A percentile compares a stretch with the other conserved stretches of the same genome.
Evolutionary conservation across 1,140 invertebrate genomes (phyloP).

Genomic region (Tetraneura akinire): DNA sequence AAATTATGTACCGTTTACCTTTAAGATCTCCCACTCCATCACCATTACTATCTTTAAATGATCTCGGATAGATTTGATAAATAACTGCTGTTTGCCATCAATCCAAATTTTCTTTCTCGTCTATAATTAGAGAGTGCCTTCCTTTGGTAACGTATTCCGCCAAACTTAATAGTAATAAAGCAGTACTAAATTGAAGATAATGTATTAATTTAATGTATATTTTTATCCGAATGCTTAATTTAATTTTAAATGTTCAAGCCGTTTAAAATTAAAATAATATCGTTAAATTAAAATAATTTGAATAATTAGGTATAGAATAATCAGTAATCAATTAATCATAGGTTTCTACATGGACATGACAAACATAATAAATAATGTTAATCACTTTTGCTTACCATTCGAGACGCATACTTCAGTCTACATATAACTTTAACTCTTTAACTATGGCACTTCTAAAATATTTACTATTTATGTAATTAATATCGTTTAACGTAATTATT

Average conservation of each 20-base stretch:
- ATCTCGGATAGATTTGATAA: slow-evolving; percentile 63
- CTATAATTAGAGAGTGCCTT: neutral
- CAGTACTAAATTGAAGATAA: neutral
- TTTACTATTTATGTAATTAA: no score
- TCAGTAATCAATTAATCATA: no score
- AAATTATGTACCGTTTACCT: slow-evolving; percentile 40
- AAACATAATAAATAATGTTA: no score
- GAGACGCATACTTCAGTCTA: neutral
- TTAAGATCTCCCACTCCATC: slow-evolving; percentile 63
- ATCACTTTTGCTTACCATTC: neutral
- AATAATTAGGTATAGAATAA: no score
- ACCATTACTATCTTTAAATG: slow-evolving; percentile 56
- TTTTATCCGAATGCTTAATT: no score
- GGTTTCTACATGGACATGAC: no score
- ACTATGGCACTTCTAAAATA: no score
- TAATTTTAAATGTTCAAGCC: no score
- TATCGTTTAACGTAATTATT: no score
- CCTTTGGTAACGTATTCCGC: neutral
- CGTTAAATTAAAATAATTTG: no score
- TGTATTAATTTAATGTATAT: neutral
- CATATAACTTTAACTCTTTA: no score
- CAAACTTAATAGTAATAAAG: neutral
- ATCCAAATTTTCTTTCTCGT: neutral
- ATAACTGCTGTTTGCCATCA: slow-evolving; percentile 58
- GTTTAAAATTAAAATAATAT: no score